Evolutionary conservation across 2,888 invertebrate genomes (phyloP), one percentile per base, ranked within the genome.

Genomic region (Orgyia antiqua): DNA sequence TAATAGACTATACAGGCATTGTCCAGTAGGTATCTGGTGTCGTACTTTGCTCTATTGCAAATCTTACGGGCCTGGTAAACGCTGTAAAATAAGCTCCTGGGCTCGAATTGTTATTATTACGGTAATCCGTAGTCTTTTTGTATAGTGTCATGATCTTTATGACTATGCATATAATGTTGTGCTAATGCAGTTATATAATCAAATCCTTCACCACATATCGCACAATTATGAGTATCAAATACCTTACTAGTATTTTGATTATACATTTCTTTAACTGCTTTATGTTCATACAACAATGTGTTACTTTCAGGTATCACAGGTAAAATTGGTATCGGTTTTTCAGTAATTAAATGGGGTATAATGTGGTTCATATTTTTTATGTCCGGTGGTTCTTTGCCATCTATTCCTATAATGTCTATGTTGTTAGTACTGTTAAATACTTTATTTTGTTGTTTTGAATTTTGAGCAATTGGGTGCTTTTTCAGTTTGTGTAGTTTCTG

Each of bases 401-500:
- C 80, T 28, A 79, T 60, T 11, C 69, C 71, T 27, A 78, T 74
- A 17, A 83, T 77, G 38, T 82, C 82, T 35, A 80, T 75, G 24
- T 72, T 75, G 24, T 56, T 60, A 26, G 53, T 66, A 30, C 60
- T 69, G 29, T 65, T 71, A 25, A 54, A 69, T 4, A 42, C 45
- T 28, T 75, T 71, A 39, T 57, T 68, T 41, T 61, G 69, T n/a
- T 46, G 33, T 44, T 68, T 69, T 0, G 44, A 17, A 13, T 40
- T 46, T 17, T 59, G 59, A 5, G 47, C 10, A 1, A 44, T 27
- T 44, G 71, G 68, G 41, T 86, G 84, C 30, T 84, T 84, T 40
- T 74, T 79, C 21, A 67, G 24, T 51, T 74, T 80, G 44, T 86
- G 84, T 18, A 68, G 29, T 68, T 75, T 83, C 84, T 86, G 75